These are phyloP conservation scores for Brachyopa scutellaris DNA, from an alignment of 2,888 invertebrate species.

Conservation along the genomic window DNA sequence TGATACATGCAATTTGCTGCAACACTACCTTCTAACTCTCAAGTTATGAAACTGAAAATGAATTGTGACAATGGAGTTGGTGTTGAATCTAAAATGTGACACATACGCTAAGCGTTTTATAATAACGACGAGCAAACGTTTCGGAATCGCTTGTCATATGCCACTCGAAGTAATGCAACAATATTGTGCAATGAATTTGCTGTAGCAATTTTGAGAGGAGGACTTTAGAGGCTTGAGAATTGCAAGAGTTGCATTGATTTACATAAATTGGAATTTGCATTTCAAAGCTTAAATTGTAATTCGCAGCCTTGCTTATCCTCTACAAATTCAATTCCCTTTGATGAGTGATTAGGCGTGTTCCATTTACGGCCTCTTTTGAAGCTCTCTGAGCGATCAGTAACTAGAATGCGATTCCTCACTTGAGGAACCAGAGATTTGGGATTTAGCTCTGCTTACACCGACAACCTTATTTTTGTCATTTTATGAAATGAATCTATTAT, in stretches of 20 bases:
- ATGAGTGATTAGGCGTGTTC: too few species aligned
- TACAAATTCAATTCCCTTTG: too few species aligned
- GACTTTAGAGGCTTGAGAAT: background rate
- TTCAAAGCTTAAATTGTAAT: too few species aligned
- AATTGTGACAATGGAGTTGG: slow-evolving; percentile 12
- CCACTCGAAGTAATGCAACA: slow-evolving; percentile 20
- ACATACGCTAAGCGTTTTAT: slow-evolving; percentile 52
- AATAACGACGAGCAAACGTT: slow-evolving; percentile 35
- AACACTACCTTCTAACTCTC: slow-evolving; percentile 57
- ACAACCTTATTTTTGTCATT: too few species aligned
- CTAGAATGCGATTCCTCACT: too few species aligned
- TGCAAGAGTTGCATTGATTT: background rate
- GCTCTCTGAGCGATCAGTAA: too few species aligned
- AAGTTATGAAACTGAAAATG: slow-evolving; percentile 55
- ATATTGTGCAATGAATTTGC: background rate
- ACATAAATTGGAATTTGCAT: slow-evolving; percentile 6
- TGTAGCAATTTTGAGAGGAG: background rate
- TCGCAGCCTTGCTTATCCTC: too few species aligned
- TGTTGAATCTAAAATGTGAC: slow-evolving; percentile 39
- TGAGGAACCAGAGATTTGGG: too few species aligned
- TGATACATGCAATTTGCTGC: slow-evolving; percentile 74
- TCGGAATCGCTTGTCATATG: slow-evolving; percentile 52
- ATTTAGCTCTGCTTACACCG: too few species aligned
- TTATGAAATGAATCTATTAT: too few species aligned
- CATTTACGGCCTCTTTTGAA: too few species aligned